Evolutionary conservation across 2,113 vertebrate species (phyloP), one percentile per base, ranked within the genome.

Genomic region (Papio anubis): DNA sequence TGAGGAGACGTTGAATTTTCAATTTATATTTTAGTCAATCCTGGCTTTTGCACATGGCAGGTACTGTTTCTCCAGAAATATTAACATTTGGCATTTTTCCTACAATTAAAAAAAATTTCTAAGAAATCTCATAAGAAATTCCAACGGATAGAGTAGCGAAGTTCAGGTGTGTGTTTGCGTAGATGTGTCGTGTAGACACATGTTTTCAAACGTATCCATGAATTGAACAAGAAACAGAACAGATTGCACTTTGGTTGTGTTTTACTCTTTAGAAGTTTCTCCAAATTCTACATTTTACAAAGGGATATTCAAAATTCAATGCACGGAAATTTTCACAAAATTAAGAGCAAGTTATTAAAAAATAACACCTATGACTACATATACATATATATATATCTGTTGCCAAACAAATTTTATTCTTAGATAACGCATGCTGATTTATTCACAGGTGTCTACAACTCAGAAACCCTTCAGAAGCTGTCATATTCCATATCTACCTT

Each of bases 71-170:
- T 81, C 23, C 5, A 70, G 43, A 92, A 64, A 43, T 52, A 61
- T 6, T 35, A 80, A 72, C 9, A 64, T 52, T 81, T 72, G 35
- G 7, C 52, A 20, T 40, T 17, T 80, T 86, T 80, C 27, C 45
- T 78, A 7, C 59, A 61, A 72, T 81, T 72, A 86, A 86, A 72
- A 2, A 80, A 11, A 61, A 16, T 72, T 72, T 43, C 43, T 7
- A 10, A 86, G 91, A 20, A 76, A 45, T 5, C 43, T 86, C n/a
- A 92, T 52, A 86, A 52, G 50, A 7, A 95, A 52, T 73, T 92
- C 27, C 21, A 80, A 12, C 13, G 30, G 32, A 21, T 3, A 21
- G 12, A 84, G 4, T 30, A 86, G 18, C 50, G 18, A 5, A 76
- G 35, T 25, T 59, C 57, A 59, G 18, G 57, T n/a, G 30, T 52